A percentile compares a stretch with the other conserved stretches of the same genome.
phyloP scores from a whole-genome alignment of 1,140 invertebrate species.

The Catajapyx aquilonaris region DNA sequence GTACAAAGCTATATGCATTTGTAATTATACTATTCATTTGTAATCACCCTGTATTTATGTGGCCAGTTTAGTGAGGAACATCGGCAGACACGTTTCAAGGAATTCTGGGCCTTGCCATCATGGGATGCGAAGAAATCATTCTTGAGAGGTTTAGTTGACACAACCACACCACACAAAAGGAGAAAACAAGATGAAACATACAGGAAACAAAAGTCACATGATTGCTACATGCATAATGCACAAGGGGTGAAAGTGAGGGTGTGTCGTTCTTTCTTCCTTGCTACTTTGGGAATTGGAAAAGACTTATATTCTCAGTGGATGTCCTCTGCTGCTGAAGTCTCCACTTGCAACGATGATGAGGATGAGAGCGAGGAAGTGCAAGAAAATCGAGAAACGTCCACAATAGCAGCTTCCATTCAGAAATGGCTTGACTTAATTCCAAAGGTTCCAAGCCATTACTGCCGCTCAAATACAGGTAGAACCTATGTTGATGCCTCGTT shows the following conservation, averaged over 20 bases:
- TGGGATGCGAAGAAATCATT: constrained; percentile 6
- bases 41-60: too few relatives aligned
- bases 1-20: too few relatives aligned
- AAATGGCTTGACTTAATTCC: constrained; percentile 2
- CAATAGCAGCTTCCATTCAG: constrained; percentile 1
- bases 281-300: neutral
- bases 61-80: too few relatives aligned
- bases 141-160: constrained; percentile 1
- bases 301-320: neutral
- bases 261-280: neutral
- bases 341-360: neutral
- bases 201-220: neutral
- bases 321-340: neutral
- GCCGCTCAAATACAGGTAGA: neutral
- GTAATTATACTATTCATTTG: too few relatives aligned
- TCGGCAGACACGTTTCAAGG: neutral
- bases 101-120: constrained; percentile 2
- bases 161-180: neutral
- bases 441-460: constrained; percentile 2
- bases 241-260: constrained; percentile 1
- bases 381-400: neutral
- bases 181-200: neutral
- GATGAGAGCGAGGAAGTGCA: neutral
- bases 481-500: constrained; percentile 1
- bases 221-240: neutral